Base-by-base conservation (phyloP, 2,797 vertebrate species). In the Silurus lanzhouensis region DNA sequence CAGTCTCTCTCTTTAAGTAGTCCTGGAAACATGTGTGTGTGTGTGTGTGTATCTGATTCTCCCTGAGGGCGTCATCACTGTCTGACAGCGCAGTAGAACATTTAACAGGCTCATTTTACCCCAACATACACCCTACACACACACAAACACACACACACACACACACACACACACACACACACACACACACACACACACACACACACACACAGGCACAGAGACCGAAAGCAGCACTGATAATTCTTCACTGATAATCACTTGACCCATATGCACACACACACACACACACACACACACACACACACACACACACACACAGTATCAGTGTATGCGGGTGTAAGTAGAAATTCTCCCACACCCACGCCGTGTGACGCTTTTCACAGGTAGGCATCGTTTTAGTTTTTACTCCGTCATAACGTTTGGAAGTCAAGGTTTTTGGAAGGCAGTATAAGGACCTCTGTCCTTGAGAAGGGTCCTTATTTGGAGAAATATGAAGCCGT, bases 51-150 rank as follows among this genome's bases (percentile, higher is more conserved):
- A 3, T 31, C 31, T 46, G 57, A 76, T 75, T 74, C 82, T 76
- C 71, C 82, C 72, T 63, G 44, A 74, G 48, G 82, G 82, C 46
- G 19, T 83, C 82, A 76, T 83, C 71, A 55, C 71, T 76, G 82
- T 83, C 82, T 76, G 71, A 64, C 46, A 64, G 82, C 31, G 25
- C 58, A 83, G 71, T 48, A 55, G 72, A 48, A 44, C 52, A 8
- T 46, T 68, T 38, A 38, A 25, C 44, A 76, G 61, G 82, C 82
- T 55, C 46, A 31, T 76, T 76, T 67, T 77, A 71, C 19, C 17
- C 25, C 46, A 52, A 44, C 71, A 75, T n/a, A 52, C 70, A 20
- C 20, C 27, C 58, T 7, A 25, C 67, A 70, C 64, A 38, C n/a
- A 58, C 31, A 80, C 22, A 52, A 12, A 75, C 71, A 74, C 46